phyloP scores from a whole-genome alignment of 92 coral and sea anemone genomes.

The Palythoa grandis region DNA sequence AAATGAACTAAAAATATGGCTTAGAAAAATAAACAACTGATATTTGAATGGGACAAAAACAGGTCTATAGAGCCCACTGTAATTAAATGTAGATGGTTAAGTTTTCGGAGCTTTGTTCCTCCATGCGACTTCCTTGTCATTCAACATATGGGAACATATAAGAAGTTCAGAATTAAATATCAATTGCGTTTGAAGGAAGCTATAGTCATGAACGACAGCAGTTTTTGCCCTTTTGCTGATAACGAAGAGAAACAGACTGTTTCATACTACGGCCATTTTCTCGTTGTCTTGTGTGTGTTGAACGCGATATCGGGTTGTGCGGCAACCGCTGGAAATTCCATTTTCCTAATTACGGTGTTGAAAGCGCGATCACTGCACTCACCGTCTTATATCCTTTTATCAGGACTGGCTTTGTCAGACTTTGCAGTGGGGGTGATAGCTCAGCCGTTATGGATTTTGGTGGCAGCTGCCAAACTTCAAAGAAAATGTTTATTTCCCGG shows the following conservation, averaged over 20 bases:
- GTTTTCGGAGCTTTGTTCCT: too few relatives aligned
- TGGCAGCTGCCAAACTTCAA: conserved; percentile 11
- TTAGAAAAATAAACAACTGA: too few relatives aligned
- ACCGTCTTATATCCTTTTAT: not conserved
- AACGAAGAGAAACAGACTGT: not conserved
- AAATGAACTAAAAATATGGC: too few relatives aligned
- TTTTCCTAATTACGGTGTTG: not conserved
- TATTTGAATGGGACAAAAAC: too few relatives aligned
- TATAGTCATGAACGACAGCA: not conserved
- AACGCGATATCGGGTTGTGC: conserved; percentile 1
- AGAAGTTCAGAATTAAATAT: too few relatives aligned
- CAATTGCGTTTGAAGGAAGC: not conserved
- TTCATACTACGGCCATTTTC: not conserved
- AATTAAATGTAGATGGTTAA: too few relatives aligned
- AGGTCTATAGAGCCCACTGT: too few relatives aligned
- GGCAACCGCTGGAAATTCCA: conserved; percentile 9
- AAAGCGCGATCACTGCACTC: conserved; percentile 7
- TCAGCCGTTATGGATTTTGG: conserved; percentile 15
- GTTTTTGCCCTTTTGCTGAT: conserved; percentile 13
- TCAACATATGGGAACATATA: too few relatives aligned
- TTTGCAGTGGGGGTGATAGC: not conserved
- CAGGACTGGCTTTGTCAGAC: conserved; percentile 25
- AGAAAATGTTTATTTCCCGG: conserved; percentile 11
- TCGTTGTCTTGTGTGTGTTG: not conserved
- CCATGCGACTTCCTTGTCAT: too few relatives aligned